Conservation (phyloP, 1,140 invertebrate species). For the Glossosoma conforme region DNA sequence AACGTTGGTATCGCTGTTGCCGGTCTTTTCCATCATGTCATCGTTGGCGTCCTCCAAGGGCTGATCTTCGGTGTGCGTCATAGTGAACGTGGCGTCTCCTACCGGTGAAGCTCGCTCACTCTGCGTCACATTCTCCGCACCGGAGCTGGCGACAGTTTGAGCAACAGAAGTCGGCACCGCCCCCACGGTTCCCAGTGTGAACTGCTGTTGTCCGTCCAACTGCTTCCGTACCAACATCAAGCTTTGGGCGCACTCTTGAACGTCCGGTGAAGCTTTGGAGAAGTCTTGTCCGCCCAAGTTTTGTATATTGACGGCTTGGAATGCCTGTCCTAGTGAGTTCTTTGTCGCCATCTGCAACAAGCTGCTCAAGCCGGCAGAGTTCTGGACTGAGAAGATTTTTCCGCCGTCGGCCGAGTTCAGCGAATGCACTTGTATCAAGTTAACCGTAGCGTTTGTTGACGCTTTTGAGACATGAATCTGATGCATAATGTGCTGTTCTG, state of each 20-base stretch:
- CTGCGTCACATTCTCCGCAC: no score
- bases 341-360: slow-evolving; percentile 25
- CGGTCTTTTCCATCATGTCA: background rate
- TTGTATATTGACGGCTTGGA: slow-evolving; percentile 20
- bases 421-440: slow-evolving; percentile 30
- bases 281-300: slow-evolving; percentile 13
- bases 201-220: slow-evolving; percentile 19
- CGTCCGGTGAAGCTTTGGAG: slow-evolving; percentile 15
- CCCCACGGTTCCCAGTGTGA: background rate
- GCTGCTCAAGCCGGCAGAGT: slow-evolving; percentile 17
- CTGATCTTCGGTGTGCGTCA: no score
- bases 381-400: slow-evolving; percentile 28
- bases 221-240: slow-evolving; percentile 24
- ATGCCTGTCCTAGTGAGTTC: slow-evolving; percentile 9
- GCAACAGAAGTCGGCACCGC: no score
- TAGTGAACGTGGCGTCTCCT: no score
- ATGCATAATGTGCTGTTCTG: slow-evolving; percentile 15
- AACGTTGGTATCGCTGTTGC: slow-evolving; percentile 15
- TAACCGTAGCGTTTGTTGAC: slow-evolving; percentile 20
- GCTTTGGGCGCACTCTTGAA: slow-evolving; percentile 21
- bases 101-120: no score
- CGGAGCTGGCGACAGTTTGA: no score
- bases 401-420: slow-evolving; percentile 21
- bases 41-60: no score
- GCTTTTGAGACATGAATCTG: slow-evolving; percentile 23